These are phyloP conservation scores for Phylloscopus trochiloides DNA, from an alignment of 2,113 vertebrate genomes.

Conservation along the genomic window DNA sequence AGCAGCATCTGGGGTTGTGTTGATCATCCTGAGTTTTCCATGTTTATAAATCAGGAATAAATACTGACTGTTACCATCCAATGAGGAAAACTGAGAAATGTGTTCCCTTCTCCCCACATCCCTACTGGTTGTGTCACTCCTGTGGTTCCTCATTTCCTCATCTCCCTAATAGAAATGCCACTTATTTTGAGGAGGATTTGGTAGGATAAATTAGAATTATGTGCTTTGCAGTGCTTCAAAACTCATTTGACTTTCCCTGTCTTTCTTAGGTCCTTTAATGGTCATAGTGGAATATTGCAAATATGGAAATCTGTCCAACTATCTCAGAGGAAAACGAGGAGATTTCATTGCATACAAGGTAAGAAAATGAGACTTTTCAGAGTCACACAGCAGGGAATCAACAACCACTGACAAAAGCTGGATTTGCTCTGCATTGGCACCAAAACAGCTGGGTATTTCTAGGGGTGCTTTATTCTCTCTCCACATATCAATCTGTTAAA, in stretches of 20 bases:
- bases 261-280: slow-evolving; percentile 85
- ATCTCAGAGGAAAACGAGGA: slow-evolving; percentile 85
- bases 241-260: background rate
- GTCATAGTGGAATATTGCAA: slow-evolving; percentile 95
- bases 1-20: background rate
- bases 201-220: background rate
- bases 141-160: background rate
- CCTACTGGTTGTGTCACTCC: background rate
- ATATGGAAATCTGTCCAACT: slow-evolving; percentile 92
- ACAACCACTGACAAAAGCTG: background rate
- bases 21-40: background rate
- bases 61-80: background rate
- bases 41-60: background rate
- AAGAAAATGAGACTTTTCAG: background rate
- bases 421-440: background rate
- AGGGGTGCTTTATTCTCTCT: background rate
- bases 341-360: slow-evolving; percentile 93
- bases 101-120: background rate
- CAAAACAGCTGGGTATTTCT: background rate
- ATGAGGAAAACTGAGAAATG: background rate
- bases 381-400: background rate
- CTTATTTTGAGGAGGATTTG: background rate
- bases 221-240: background rate
- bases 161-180: background rate
- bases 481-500: background rate